Evolutionary conservation across 1,140 invertebrate species (phyloP).

Genomic region (Bombus superbus): DNA sequence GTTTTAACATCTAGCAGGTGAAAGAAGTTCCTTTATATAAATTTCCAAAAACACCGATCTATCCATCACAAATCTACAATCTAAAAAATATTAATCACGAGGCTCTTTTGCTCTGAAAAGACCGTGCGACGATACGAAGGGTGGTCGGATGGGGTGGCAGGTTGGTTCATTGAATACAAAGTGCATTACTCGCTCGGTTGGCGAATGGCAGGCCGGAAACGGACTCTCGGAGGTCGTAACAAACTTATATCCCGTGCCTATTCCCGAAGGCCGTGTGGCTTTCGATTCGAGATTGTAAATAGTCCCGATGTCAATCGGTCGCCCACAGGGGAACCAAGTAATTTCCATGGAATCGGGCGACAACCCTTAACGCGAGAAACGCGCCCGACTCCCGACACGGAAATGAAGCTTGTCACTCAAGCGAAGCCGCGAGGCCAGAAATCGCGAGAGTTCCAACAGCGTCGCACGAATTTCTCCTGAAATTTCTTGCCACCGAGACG

Average conservation of each 20-base stretch:
- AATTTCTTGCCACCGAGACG: neutral
- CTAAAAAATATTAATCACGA: too few relatives aligned
- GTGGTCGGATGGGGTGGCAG: neutral
- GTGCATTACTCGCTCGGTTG: neutral
- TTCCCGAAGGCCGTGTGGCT: slow-evolving; percentile 18
- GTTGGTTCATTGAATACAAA: neutral
- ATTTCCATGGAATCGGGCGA: slow-evolving; percentile 40
- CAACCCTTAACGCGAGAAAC: slow-evolving; percentile 24
- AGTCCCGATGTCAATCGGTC: slow-evolving; percentile 31
- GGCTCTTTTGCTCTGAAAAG: too few relatives aligned
- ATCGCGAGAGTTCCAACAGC: neutral
- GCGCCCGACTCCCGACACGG: neutral
- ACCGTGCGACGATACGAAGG: too few relatives aligned
- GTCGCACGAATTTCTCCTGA: neutral
- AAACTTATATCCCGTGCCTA: slow-evolving; percentile 5
- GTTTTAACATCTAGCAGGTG: too few relatives aligned
- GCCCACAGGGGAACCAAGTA: slow-evolving; percentile 32
- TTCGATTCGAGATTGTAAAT: slow-evolving; percentile 43
- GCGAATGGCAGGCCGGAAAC: neutral
- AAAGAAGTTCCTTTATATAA: too few relatives aligned
- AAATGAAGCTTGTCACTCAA: slow-evolving; percentile 46
- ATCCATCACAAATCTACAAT: too few relatives aligned
- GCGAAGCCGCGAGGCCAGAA: slow-evolving; percentile 7
- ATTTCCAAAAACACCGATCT: too few relatives aligned
- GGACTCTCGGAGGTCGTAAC: neutral